A percentile compares a stretch with the other conserved stretches of the same genome.
phyloP scores from a whole-genome alignment of 2,888 invertebrate genomes.

The Meandrusa payeni region DNA sequence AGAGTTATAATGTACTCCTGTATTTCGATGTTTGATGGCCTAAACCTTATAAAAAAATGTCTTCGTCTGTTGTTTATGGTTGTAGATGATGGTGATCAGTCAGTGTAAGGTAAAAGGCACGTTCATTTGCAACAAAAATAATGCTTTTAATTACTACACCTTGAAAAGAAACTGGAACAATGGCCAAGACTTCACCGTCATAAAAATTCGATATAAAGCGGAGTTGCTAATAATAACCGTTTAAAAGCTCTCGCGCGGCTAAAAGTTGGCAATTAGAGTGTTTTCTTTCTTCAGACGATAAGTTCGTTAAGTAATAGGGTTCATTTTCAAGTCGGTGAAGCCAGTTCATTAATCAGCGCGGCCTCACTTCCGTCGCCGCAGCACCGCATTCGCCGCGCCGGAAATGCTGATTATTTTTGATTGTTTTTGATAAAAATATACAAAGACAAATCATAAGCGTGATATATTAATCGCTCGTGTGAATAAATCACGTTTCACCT shows the following conservation, averaged over 20 bases:
- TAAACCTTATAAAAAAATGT: too few relatives aligned
- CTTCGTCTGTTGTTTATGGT: too few relatives aligned
- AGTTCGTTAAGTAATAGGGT: conserved; percentile 68
- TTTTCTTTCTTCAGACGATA: conserved; percentile 54
- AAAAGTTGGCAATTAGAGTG: conserved; percentile 61
- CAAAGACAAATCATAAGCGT: conserved; percentile 60
- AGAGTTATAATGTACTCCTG: too few relatives aligned
- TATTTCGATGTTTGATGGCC: too few relatives aligned
- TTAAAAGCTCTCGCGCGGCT: conserved; percentile 31
- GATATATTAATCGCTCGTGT: conserved; percentile 64
- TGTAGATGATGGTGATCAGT: too few relatives aligned
- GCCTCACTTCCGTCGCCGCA: conserved; percentile 51
- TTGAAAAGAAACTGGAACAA: too few relatives aligned
- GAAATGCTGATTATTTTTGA: conserved; percentile 71
- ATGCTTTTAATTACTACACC: too few relatives aligned
- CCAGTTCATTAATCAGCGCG: conserved; percentile 68
- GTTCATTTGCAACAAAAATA: too few relatives aligned
- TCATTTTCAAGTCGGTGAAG: conserved; percentile 66
- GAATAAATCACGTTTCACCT: conserved; percentile 53
- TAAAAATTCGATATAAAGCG: conserved; percentile 3
- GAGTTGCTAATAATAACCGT: conserved; percentile 25
- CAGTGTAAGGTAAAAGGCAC: too few relatives aligned
- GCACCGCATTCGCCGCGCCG: conserved; percentile 51
- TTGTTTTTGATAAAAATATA: conserved; percentile 77
- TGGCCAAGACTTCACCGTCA: background rate